A percentile compares a stretch with the other conserved stretches of the same genome.
phyloP scores from a whole-genome alignment of 2,797 vertebrate genomes.

The Rhodeus uyekii region DNA sequence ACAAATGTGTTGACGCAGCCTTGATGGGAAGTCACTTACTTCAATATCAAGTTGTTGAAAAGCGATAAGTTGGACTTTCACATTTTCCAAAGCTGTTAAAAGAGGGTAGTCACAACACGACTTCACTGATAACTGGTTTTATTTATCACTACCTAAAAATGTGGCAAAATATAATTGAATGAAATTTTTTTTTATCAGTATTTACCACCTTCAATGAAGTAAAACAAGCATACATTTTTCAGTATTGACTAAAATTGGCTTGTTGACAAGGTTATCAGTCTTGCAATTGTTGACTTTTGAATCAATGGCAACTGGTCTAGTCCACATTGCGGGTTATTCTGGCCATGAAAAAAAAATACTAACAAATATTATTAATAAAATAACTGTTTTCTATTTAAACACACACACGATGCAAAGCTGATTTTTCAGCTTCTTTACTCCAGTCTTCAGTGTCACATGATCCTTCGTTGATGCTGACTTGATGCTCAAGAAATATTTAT shows the following conservation, averaged over 20 bases:
- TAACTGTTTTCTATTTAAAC: background rate
- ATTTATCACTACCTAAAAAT: background rate
- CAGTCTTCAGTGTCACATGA: background rate
- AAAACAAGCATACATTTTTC: background rate
- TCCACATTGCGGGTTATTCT: background rate
- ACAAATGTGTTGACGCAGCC: conserved; percentile 9
- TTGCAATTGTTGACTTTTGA: background rate
- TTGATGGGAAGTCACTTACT: conserved; percentile 9
- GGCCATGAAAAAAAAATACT: background rate
- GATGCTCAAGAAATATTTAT: no score
- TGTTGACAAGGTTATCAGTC: background rate
- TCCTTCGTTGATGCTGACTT: background rate
- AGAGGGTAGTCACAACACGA: background rate
- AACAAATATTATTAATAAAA: background rate
- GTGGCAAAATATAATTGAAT: background rate
- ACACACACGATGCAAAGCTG: no score
- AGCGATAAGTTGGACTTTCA: background rate
- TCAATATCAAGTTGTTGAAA: conserved; percentile 17
- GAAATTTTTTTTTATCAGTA: background rate
- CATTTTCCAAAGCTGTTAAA: background rate
- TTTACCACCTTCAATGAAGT: background rate
- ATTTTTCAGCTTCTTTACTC: background rate
- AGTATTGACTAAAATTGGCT: background rate
- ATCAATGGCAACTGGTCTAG: background rate
- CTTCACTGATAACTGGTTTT: background rate